These are phyloP conservation scores for Montipora cactus DNA, from an alignment of 64 coral and sea anemone species.

Conservation along the genomic window DNA sequence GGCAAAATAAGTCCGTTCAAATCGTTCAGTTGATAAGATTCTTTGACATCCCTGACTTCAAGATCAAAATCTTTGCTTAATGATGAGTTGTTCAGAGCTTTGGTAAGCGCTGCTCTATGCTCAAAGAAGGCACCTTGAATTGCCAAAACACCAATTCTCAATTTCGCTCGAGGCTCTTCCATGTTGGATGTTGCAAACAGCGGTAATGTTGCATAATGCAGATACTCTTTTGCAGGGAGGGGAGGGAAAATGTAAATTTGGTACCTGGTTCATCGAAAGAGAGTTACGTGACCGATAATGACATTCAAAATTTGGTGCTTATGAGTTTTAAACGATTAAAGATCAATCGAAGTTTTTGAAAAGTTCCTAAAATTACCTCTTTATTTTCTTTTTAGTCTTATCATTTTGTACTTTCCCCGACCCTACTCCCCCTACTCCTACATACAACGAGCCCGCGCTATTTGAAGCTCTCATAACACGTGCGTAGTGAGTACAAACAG, in stretches of 20 bases:
- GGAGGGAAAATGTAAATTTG: not conserved
- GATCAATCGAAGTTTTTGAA: not conserved
- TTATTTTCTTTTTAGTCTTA: not conserved
- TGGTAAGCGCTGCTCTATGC: slow-evolving; percentile 80
- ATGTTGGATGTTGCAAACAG: slow-evolving; percentile 27
- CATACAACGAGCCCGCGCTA: not conserved
- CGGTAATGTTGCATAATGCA: not conserved
- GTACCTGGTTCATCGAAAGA: too few species aligned
- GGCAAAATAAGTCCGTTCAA: slow-evolving; percentile 94
- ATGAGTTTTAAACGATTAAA: not conserved
- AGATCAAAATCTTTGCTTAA: slow-evolving; percentile 44
- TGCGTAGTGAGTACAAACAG: not conserved
- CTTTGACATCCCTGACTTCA: slow-evolving; percentile 75
- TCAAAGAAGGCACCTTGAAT: slow-evolving; percentile 97
- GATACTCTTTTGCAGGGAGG: not conserved
- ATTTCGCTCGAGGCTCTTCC: not conserved
- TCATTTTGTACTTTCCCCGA: not conserved
- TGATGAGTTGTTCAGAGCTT: slow-evolving; percentile 58
- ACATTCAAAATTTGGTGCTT: not conserved
- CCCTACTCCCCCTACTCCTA: not conserved
- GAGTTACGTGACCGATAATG: too few species aligned
- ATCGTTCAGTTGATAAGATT: slow-evolving; percentile 53
- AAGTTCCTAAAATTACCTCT: not conserved
- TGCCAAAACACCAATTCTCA: slow-evolving; percentile 85
- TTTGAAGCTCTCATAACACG: not conserved